Base-by-base conservation (phyloP, 2,888 invertebrate species). In the Cataglyphis altisquamis region DNA sequence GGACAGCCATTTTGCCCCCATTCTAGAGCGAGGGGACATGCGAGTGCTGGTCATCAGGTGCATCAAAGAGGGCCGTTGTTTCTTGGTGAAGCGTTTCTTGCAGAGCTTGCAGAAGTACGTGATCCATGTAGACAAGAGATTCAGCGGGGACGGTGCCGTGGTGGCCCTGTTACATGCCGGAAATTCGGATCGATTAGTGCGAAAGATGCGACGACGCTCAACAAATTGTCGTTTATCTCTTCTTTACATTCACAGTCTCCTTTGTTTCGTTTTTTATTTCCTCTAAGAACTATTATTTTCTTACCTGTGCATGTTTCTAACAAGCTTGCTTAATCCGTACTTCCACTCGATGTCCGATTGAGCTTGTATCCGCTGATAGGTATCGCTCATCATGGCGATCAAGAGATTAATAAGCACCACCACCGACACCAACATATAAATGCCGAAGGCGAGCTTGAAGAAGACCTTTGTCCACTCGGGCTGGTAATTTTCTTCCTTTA, bases 381-480 rank as follows among this genome's bases (percentile, higher is more conserved):
- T 99, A 96, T 99, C 99, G 94, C 99, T 99, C 99, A 99, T 99
- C 99, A 99, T 99, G 96, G 99, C 99, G 96, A 99, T 99, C 95
- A 99, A 97, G 91, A 99, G 97, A 96, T 99, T 99, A 96, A 99
- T 99, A 82, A 99, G 97, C 93, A 99, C 99, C 95, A 99, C 98
- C 94, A 99, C 98, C 89, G 99, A 99, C 93, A 99, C 99, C 97
- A 99, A 96, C 98, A 99, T 98, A 96, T 99, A 99, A 94, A 98
- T 97, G 92, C 98, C 98, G 95, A 97, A 98, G 91, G 97, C 97
- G 94, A 98, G 96, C 96, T 98, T 98, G 96, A 98, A 98, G 93
- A 98, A 96, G 94, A 97, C 97, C 94, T 97, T 97, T 85, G 98
- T 98, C 98, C 98, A 98, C 74, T 95, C 95, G 45, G 98, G 98